Conservation (phyloP, 1,140 invertebrate genomes). For the Hirudo medicinalis region DNA sequence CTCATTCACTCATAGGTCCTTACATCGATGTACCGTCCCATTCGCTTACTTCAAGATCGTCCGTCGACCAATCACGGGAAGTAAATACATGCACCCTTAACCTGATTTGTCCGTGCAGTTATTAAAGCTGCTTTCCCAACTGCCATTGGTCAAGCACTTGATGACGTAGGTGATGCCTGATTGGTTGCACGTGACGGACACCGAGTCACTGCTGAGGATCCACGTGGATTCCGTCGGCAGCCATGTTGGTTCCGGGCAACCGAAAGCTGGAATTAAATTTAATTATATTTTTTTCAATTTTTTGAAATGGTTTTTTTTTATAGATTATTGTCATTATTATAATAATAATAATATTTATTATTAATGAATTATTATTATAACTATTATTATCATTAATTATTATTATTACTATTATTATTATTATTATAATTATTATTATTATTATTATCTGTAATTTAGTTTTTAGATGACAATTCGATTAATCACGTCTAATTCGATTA, state of each 20-base stretch:
- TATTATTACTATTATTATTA: no score
- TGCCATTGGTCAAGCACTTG: not conserved
- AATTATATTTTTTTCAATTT: no score
- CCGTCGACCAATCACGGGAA: not conserved
- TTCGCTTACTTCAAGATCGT: no score
- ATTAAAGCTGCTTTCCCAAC: not conserved
- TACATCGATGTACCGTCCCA: not conserved
- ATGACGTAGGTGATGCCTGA: conserved; percentile 1
- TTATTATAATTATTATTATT: no score
- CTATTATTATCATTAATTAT: no score
- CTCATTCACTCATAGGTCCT: conserved; percentile 13
- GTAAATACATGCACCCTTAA: not conserved
- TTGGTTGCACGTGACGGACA: conserved; percentile 4
- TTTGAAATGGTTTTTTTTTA: no score
- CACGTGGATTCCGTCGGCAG: not conserved
- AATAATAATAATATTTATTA: no score
- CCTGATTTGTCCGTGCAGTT: conserved; percentile 3
- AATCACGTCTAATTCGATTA: no score
- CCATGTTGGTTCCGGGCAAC: not conserved
- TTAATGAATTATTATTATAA: no score
- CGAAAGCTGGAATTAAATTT: not conserved
- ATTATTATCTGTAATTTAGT: no score
- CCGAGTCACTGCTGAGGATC: not conserved
- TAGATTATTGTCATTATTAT: no score
- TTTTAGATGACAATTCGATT: no score